Evolutionary conservation across 1,140 invertebrate genomes (phyloP), one percentile per base, ranked within the genome.

Genomic region (Goniozus legneri): DNA sequence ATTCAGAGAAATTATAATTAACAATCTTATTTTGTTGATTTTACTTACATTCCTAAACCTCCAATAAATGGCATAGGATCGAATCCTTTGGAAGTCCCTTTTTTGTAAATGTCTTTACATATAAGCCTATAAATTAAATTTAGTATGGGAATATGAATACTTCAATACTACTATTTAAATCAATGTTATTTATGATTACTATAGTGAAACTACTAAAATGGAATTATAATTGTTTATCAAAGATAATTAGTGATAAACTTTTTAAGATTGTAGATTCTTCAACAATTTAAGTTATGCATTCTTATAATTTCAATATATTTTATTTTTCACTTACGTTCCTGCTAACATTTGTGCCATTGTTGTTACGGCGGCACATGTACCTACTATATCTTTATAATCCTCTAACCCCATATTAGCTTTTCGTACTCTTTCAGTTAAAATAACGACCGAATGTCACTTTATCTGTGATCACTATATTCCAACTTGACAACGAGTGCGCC

Each of bases 1-100:
- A 50, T 42, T 50, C n/a, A 22, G 36, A 42, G 38, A 27, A 44
- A 14, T 49, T 30, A 60, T 47, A 46, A 44, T 44, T 22, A 22
- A 27, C 18, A 14, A 50, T 31, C 14, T 38, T 16, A 19, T 50
- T 30, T 44, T 34, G 19, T 51, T 43, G 42, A 41, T 33, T 31
- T n/a, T 46, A 83, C 85, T 83, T 70, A 89, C 88, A 91, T 80
- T 53, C 82, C 80, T 60, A 85, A 59, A 70, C 86, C 86, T 32
- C 86, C 86, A 31, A 88, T 55, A 71, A 91, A 88, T 1, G 85
- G 84, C 62, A 82, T 82, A 20, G 84, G 69, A 38, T 82, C 79
- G 44, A 82, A 76, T 48, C 80, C 80, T 52, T 79, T 71, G 8
- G 86, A 82, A 58, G 71, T 79, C 19, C 79, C 78, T 60, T 84